Conservation (phyloP, 2,888 invertebrate genomes). For the Nemapogon koenigi region DNA sequence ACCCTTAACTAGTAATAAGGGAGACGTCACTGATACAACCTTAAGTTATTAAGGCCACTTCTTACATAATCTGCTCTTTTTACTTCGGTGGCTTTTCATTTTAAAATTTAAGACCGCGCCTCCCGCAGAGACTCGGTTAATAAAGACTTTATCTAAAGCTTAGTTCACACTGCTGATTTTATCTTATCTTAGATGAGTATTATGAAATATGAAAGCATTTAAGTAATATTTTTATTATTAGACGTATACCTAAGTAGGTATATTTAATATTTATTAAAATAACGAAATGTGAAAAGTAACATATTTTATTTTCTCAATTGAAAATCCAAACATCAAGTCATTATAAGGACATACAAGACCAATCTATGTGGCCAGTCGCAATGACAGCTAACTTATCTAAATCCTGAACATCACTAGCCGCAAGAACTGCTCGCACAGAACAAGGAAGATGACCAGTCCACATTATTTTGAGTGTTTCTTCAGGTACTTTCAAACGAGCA, state of each 20-base stretch:
- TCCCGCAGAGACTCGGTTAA: conserved; percentile 5
- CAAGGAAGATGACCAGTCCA: too few relatives aligned
- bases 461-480: too few relatives aligned
- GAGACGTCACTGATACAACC: background rate
- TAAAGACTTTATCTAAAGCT: conserved; percentile 5
- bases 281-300: background rate
- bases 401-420: too few relatives aligned
- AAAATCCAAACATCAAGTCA: too few relatives aligned
- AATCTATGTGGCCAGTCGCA: too few relatives aligned
- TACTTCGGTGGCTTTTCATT: conserved; percentile 10
- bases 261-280: background rate
- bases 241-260: background rate
- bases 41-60: conserved; percentile 4
- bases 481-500: too few relatives aligned
- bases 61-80: conserved; percentile 8
- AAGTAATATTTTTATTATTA: too few relatives aligned
- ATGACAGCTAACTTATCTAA: too few relatives aligned
- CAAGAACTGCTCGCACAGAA: too few relatives aligned
- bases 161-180: background rate
- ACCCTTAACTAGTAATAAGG: too few relatives aligned
- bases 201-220: background rate
- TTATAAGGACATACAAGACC: too few relatives aligned
- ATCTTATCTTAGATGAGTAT: background rate
- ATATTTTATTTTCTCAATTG: too few relatives aligned
- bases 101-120: conserved; percentile 11